phyloP scores from a whole-genome alignment of 2,888 invertebrate species.

The Dicycla oo region DNA sequence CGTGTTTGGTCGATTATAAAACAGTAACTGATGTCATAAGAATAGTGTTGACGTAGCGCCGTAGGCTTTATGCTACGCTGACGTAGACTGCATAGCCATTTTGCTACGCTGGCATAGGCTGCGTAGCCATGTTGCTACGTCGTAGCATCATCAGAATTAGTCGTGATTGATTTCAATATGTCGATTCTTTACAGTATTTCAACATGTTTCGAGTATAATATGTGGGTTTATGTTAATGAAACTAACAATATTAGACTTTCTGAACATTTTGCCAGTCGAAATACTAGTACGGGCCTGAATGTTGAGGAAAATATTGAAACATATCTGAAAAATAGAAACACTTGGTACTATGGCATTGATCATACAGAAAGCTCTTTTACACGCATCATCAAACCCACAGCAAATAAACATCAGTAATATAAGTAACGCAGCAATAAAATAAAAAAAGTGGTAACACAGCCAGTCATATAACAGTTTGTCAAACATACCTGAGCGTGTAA shows the following conservation, averaged over 20 bases:
- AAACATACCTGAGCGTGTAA: constrained; percentile 67
- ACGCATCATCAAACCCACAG: constrained; percentile 21
- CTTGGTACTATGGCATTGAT: constrained; percentile 11
- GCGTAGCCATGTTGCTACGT: constrained; percentile 40
- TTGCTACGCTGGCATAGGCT: constrained; percentile 31
- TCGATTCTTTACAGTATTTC: not conserved
- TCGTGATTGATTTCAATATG: not conserved
- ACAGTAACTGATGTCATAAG: not conserved
- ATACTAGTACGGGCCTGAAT: not conserved
- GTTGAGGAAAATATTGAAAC: not conserved
- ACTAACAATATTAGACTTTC: not conserved
- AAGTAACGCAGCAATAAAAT: constrained; percentile 51
- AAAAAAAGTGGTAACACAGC: constrained; percentile 50
- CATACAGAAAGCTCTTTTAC: constrained; percentile 41
- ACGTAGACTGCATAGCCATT: constrained; percentile 31
- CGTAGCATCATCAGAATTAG: constrained; percentile 11
- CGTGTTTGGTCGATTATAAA: not conserved
- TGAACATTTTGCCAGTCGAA: not conserved
- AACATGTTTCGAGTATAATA: not conserved
- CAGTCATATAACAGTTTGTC: constrained; percentile 59
- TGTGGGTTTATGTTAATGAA: not conserved
- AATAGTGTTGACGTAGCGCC: not conserved
- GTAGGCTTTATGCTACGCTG: constrained; percentile 20
- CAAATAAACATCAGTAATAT: constrained; percentile 48
- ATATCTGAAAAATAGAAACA: not conserved